These are phyloP conservation scores for Microvelia longipes DNA, from an alignment of 1,140 invertebrate species.

Conservation along the genomic window DNA sequence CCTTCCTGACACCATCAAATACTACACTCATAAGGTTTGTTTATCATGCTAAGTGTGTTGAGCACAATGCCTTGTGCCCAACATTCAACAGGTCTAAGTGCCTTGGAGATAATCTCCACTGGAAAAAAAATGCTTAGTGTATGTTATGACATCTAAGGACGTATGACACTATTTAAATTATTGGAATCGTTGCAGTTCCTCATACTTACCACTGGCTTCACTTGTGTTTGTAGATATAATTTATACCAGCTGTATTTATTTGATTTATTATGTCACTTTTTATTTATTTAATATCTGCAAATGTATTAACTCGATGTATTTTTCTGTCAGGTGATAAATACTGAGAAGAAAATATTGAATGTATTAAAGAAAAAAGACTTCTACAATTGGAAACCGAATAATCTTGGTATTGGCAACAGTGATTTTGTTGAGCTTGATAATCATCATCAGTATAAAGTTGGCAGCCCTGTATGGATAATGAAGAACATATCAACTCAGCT, in stretches of 20 bases:
- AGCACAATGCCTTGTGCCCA: conserved; percentile 3
- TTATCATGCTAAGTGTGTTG: neutral
- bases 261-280: neutral
- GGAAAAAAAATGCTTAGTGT: neutral
- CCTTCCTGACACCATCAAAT: conserved; percentile 28
- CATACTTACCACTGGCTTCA: neutral
- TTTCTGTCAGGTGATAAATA: neutral
- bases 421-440: conserved; percentile 4
- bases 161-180: neutral
- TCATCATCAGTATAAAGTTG: conserved; percentile 10
- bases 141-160: neutral
- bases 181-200: neutral
- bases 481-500: neutral
- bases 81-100: neutral
- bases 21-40: neutral
- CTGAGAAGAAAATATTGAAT: conserved; percentile 2
- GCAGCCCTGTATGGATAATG: conserved; percentile 11
- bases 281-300: neutral
- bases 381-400: conserved; percentile 11
- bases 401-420: neutral
- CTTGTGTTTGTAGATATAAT: neutral
- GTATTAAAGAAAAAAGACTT: conserved; percentile 9
- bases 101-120: neutral
- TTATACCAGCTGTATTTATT: neutral
- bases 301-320: no score